phyloP scores from a whole-genome alignment of 2,113 vertebrate species.

The Promerops cafer region DNA sequence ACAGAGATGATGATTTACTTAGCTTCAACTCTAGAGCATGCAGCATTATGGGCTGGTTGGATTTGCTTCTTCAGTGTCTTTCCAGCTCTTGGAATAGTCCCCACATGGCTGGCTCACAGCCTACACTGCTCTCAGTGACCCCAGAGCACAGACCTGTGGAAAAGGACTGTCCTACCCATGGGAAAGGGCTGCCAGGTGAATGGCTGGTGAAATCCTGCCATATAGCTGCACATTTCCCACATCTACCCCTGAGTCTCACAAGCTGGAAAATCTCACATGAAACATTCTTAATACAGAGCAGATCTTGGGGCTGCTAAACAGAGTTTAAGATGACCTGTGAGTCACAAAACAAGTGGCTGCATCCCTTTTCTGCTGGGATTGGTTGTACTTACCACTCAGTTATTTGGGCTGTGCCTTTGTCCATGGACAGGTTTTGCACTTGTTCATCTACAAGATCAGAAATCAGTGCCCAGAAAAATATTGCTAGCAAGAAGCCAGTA shows the following conservation, averaged over 20 bases:
- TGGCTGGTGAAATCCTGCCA: neutral
- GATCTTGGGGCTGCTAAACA: neutral
- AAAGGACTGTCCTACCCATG: neutral
- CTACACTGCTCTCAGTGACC: neutral
- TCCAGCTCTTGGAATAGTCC: neutral
- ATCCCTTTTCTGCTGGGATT: neutral
- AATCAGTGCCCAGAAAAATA: neutral
- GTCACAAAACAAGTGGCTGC: neutral
- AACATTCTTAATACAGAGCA: neutral
- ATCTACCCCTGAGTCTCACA: neutral
- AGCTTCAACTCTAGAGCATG: neutral
- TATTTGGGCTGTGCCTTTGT: neutral
- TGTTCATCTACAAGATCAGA: neutral
- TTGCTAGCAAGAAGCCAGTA: neutral
- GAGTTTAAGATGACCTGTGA: neutral
- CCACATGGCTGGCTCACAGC: neutral
- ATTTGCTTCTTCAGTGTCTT: neutral
- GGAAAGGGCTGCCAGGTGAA: neutral
- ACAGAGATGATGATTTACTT: neutral
- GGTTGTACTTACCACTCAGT: rapidly evolving
- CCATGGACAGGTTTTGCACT: neutral
- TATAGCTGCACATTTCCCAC: neutral
- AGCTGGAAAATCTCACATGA: neutral
- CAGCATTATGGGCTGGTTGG: neutral
- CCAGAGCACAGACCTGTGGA: neutral